Conservation (phyloP, 2,113 vertebrate genomes). For the Cacatua alba region DNA sequence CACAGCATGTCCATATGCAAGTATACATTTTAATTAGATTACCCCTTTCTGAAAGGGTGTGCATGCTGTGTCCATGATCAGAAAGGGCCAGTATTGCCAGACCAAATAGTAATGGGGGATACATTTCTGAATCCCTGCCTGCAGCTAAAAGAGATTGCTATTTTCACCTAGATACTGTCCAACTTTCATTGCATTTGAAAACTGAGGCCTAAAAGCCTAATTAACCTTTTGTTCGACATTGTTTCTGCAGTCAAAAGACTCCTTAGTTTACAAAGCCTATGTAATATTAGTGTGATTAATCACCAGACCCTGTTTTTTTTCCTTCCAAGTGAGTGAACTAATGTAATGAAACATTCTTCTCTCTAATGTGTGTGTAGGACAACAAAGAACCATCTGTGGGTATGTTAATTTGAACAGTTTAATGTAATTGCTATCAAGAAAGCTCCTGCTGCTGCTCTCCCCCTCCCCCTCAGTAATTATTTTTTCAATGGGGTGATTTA, state of each 20-base stretch:
- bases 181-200: slow-evolving; percentile 19
- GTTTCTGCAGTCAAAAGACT: slow-evolving; percentile 41
- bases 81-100: not conserved
- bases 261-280: slow-evolving; percentile 44
- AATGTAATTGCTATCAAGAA: slow-evolving; percentile 50
- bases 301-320: slow-evolving; percentile 56
- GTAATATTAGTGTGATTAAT: slow-evolving; percentile 69
- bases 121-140: slow-evolving; percentile 1
- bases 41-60: not conserved
- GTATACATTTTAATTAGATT: slow-evolving; percentile 46
- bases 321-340: slow-evolving; percentile 50
- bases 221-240: slow-evolving; percentile 49
- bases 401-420: slow-evolving; percentile 64
- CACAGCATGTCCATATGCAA: not conserved
- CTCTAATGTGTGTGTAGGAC: not conserved
- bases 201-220: slow-evolving; percentile 4
- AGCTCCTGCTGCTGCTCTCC: not conserved
- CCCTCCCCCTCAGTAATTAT: slow-evolving; percentile 51
- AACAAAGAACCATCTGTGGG: slow-evolving; percentile 72
- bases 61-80: not conserved
- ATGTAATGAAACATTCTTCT: slow-evolving; percentile 53
- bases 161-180: not conserved
- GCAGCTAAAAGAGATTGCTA: not conserved
- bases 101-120: not conserved
- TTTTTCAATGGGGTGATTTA: slow-evolving; percentile 75